phyloP scores from a whole-genome alignment of 2,113 vertebrate genomes.

The Lophura nycthemera region DNA sequence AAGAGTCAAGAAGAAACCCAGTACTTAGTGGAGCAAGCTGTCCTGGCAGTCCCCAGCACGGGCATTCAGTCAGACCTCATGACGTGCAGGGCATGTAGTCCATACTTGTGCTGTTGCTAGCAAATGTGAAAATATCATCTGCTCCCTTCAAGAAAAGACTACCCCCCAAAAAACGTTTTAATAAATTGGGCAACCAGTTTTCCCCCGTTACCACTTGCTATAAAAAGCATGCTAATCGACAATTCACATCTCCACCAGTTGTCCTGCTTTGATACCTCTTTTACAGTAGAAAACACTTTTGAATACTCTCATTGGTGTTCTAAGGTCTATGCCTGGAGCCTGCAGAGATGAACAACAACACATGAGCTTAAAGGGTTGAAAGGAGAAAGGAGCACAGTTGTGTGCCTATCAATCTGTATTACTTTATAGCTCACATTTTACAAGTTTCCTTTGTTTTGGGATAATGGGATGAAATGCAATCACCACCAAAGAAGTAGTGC shows the following conservation, averaged over 20 bases:
- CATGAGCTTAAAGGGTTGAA: neutral
- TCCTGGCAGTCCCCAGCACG: neutral
- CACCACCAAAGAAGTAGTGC: neutral
- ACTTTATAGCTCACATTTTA: neutral
- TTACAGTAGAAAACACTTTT: neutral
- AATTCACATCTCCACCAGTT: neutral
- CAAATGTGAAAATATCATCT: neutral
- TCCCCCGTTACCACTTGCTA: neutral
- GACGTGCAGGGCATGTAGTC: neutral
- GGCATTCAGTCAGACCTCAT: neutral
- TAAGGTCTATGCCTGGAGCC: neutral
- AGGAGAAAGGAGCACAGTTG: neutral
- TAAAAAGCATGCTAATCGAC: neutral
- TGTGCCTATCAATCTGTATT: neutral
- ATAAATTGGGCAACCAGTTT: neutral
- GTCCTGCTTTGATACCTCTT: neutral
- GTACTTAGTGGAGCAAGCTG: neutral
- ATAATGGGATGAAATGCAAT: neutral
- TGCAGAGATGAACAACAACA: neutral
- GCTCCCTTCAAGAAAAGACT: neutral
- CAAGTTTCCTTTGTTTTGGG: neutral
- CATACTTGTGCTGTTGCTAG: neutral
- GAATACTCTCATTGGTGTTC: neutral
- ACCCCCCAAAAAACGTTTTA: neutral
- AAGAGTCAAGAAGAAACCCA: conserved; percentile 7